Evolutionary conservation across 2,797 vertebrate species (phyloP), one percentile per base, ranked within the genome.

Genomic region (Squalus acanthias): DNA sequence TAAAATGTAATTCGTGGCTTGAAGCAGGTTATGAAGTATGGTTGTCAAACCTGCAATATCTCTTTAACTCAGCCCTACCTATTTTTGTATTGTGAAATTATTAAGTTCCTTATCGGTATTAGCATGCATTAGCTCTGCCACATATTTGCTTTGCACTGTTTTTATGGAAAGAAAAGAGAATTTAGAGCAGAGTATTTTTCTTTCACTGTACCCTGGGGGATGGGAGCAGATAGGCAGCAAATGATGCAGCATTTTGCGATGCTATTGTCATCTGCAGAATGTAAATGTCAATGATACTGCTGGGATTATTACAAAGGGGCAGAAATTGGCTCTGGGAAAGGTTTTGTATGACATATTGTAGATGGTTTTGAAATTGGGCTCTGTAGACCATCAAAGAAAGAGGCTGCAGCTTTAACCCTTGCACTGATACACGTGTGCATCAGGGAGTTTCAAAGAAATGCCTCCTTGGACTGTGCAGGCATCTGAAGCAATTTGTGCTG

Each of bases 301-400:
- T 70, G 67, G 93, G 93, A 70, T 95, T 72, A 95, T 95, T 29
- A 95, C 65, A 26, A 70, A 95, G 65, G 50, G 50, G 8, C 85
- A 87, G 50, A 50, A 87, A 87, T 50, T 87, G 85, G 57, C 93
- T 95, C 93, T 10, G 89, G 67, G 39, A 29, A 26, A 26, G 93
- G n/a, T 95, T 91, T 95, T 95, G 67, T 50, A 29, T 29, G 69
- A 95, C 93, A 95, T n/a, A n/a, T n/a, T 89, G 87, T n/a, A 60
- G 13, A 65, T 94, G n/a, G n/a, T 95, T 95, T 95, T 72, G 24
- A 95, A 95, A 95, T 95, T 95, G n/a, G 67, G 12, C 39, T 95
- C 65, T 95, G 39, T 13, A 72, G 93, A 95, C 67, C 39, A 95
- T 39, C 39, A 95, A 70, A 70, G 29, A 70, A 50, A 26, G 46